Base-by-base conservation (phyloP, 2,113 vertebrate genomes). In the Elgaria multicarinata region DNA sequence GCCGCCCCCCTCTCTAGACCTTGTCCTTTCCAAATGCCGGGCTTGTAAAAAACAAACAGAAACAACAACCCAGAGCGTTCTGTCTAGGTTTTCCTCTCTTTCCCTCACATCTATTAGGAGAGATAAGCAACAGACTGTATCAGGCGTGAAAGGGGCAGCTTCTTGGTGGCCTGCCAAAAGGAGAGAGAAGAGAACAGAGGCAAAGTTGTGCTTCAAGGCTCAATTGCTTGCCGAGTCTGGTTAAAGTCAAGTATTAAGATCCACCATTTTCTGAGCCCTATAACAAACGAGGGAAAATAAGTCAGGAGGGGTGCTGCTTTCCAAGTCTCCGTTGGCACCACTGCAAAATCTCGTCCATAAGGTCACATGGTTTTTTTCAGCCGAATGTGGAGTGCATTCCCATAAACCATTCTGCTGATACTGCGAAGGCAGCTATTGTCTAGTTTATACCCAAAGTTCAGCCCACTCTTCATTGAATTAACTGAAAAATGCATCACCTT, bases 351-450 rank as follows among this genome's bases (percentile, higher is more conserved):
- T 96, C 97, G 97, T 98, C 96, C 97, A 95, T 97, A 96, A 97
- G 97, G 98, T 99, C 98, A 98, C 98, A 97, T 98, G 98, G 98
- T 96, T 96, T 53, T 50, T 67, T 98, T 97, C 97, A 97, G 97
- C 97, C 98, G 98, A 97, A 98, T 97, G 98, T 96, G 95, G 97
- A 97, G 97, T 97, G 96, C 98, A 97, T 98, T 98, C 98, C 98
- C 97, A 97, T 96, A 97, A 98, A 98, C 97, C 96, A 97, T 98
- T 99, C 97, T 98, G 98, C 98, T 98, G 98, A 99, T 98, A 97
- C 96, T 97, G 98, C 98, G 96, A 98, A 98, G 98, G 98, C 97
- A 98, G 98, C 98, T 98, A 98, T 98, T 99, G 98, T 99, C 98
- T 98, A 97, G 97, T 98, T 98, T 97, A 97, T 98, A 98, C 97